Base-by-base conservation (phyloP, 92 coral and sea anemone genomes). In the Porites rus region DNA sequence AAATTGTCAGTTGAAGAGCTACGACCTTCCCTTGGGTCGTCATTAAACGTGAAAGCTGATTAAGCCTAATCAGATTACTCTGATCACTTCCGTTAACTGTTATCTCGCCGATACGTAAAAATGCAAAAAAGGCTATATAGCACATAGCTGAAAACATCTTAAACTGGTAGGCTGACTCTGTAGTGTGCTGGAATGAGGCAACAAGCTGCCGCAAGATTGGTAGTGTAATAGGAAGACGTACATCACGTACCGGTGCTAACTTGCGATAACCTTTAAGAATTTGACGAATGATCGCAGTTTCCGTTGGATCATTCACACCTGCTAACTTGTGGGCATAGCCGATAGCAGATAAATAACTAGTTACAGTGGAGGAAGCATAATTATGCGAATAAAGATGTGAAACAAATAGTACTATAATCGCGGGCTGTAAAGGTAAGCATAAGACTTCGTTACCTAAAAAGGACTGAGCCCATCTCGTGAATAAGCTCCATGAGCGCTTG, bases 271-370 rank as follows among this genome's bases (percentile, higher is more conserved):
- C 71, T 66, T 66, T 22, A 2, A 66, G 24, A 66, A 21, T 22
- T n/a, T 66, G 71, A 10, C 10, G 10, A 22, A 66, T 66, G 5
- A 66, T 5, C 28, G 25, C 71, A 5, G 31, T 66, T 66, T 66
- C 71, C 10, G 46, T 66, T n/a, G 71, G 46, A 66, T 19, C 25
- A 13, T 1, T n/a, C 22, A 6, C 71, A 19, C 31, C 71, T n/a
- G 3, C n/a, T n/a, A n/a, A n/a, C 51, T 13, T 69, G 12, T 38
- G 74, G 38, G 74, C 52, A 69, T 69, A 69, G 13, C 74, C 51
- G 12, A 69, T 69, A 24, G 74, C 74, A 12, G 19, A 69, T 69
- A 69, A 69, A 31, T 69, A 69, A n/a, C 74, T 69, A 11, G 71
- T 66, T 2, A 66, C 46, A 7, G 71, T 66, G 4, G 71, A 17